Conservation (phyloP, 2,797 vertebrate genomes). For the Neostethus bicornis region DNA sequence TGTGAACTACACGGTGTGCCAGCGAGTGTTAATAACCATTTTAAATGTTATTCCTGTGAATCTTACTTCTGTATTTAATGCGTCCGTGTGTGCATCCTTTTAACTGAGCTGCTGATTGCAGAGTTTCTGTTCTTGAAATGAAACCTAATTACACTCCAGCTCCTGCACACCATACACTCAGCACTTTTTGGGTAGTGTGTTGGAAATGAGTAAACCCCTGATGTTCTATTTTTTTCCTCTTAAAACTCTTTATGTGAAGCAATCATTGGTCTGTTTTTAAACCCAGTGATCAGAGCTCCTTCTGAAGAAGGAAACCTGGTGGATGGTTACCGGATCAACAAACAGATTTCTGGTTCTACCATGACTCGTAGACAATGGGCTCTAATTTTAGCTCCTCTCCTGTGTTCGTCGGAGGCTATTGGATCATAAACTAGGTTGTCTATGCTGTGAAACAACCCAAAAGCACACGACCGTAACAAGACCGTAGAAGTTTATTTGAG, state of each 20-base stretch:
- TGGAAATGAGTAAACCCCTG: slow-evolving; percentile 59
- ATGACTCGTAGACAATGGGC: slow-evolving; percentile 52
- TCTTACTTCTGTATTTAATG: no score
- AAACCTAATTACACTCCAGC: slow-evolving; percentile 42
- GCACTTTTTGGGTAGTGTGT: slow-evolving; percentile 36
- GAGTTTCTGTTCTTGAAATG: slow-evolving; percentile 33
- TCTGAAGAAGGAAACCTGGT: slow-evolving; percentile 12
- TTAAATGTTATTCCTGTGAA: no score
- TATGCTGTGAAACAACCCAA: slow-evolving; percentile 33
- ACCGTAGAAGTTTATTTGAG: slow-evolving; percentile 35
- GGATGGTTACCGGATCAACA: slow-evolving; percentile 19
- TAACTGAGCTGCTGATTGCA: slow-evolving; percentile 45
- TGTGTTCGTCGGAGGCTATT: slow-evolving; percentile 33
- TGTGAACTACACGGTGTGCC: no score
- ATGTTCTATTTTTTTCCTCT: slow-evolving; percentile 21
- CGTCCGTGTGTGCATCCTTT: slow-evolving; percentile 2
- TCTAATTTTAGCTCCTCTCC: slow-evolving; percentile 59
- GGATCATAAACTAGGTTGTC: slow-evolving; percentile 42
- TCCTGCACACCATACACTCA: slow-evolving; percentile 33
- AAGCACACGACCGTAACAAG: slow-evolving; percentile 27
- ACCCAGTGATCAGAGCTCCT: slow-evolving; percentile 36
- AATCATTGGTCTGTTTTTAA: slow-evolving; percentile 50
- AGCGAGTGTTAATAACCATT: no score
- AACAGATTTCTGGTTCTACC: slow-evolving; percentile 50
- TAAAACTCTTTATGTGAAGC: slow-evolving; percentile 8